Conservation (phyloP, 2,113 vertebrate species). For the Ascaphus truei region DNA sequence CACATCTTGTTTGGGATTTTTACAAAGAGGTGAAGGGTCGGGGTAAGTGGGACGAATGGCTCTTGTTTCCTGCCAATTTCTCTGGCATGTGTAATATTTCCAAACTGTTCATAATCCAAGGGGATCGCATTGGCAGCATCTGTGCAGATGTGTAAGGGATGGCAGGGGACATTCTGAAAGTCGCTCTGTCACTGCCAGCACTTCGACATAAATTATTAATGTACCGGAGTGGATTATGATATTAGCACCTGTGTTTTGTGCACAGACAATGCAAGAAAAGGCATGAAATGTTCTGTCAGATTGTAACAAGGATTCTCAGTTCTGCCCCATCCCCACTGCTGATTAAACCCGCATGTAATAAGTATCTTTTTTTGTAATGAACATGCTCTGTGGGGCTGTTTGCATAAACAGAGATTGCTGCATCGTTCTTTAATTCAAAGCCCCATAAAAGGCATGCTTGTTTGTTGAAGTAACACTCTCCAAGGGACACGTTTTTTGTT, state of each 20-base stretch:
- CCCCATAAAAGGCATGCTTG: background rate
- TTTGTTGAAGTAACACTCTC: constrained; percentile 7
- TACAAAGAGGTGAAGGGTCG: too few species aligned
- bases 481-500: background rate
- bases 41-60: too few species aligned
- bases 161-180: background rate
- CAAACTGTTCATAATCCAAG: too few species aligned
- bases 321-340: background rate
- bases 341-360: constrained; percentile 1
- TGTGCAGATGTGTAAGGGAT: background rate
- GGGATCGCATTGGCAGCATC: background rate
- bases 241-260: background rate
- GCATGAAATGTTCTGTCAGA: background rate
- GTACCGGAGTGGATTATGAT: background rate
- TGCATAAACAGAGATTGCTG: background rate
- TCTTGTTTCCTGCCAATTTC: too few species aligned
- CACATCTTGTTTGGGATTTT: too few species aligned
- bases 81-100: too few species aligned
- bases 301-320: background rate
- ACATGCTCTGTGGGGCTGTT: background rate
- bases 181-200: background rate
- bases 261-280: too few species aligned
- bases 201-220: background rate
- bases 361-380: background rate
- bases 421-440: background rate